Evolutionary conservation across 2,888 invertebrate species (phyloP).

Genomic region (Sphaerophoria taeniata): DNA sequence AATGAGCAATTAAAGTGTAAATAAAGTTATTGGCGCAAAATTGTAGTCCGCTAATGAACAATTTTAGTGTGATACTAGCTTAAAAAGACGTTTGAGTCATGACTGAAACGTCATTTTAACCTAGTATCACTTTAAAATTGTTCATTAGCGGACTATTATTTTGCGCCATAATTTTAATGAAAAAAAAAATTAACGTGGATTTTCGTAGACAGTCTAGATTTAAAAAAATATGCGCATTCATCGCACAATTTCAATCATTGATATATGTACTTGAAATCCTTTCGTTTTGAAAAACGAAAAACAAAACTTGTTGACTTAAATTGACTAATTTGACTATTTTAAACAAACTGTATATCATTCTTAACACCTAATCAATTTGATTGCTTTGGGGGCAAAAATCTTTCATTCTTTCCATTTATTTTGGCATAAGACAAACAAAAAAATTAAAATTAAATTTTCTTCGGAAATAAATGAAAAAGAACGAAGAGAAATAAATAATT

Average conservation of each 20-base stretch:
- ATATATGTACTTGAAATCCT: background rate
- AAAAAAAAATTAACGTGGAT: no score
- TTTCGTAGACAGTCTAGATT: no score
- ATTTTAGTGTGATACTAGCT: no score
- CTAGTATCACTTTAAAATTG: no score
- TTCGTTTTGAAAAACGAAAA: background rate
- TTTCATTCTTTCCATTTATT: background rate
- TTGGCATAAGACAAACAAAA: background rate
- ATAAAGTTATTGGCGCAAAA: no score
- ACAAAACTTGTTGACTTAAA: background rate
- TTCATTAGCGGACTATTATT: no score
- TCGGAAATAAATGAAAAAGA: background rate
- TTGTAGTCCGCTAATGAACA: no score
- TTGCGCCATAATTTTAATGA: no score
- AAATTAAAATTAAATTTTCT: constrained; percentile 3
- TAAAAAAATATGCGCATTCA: no score
- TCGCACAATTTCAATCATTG: background rate
- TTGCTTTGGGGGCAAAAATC: constrained; percentile 1
- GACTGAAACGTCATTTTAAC: no score
- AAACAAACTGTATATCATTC: background rate
- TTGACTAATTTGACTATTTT: background rate
- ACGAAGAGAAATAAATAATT: background rate
- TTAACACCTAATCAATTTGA: constrained; percentile 6
- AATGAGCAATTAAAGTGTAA: no score
- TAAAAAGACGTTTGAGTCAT: no score